Percentiles rank a stretch among this genome's conserved stretches.
phyloP scores from a whole-genome alignment of 2,888 invertebrate species.

The Cantharis rufa region DNA sequence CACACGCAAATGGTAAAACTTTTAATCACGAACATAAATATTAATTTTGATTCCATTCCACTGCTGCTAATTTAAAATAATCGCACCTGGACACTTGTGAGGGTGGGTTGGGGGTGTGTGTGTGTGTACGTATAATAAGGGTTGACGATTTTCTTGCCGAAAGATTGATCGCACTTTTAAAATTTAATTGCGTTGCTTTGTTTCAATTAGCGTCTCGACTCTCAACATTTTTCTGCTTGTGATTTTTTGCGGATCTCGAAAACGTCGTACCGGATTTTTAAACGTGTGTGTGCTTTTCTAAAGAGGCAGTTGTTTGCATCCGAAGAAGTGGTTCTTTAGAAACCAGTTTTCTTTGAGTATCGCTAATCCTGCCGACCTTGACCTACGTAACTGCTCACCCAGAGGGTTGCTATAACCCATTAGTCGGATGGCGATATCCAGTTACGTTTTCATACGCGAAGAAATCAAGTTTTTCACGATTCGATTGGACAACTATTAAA shows the following conservation, averaged over 20 bases:
- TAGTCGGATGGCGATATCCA: conserved; percentile 5
- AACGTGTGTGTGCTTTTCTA: neutral
- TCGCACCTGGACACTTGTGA: neutral
- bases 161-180: neutral
- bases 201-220: neutral
- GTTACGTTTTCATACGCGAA: neutral
- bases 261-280: neutral
- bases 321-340: neutral
- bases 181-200: neutral
- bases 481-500: neutral
- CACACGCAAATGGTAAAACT: conserved; percentile 8
- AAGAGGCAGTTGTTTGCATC: neutral
- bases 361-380: conserved; percentile 22
- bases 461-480: neutral
- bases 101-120: too few species aligned
- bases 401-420: conserved; percentile 5
- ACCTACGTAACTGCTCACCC: conserved; percentile 19
- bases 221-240: neutral
- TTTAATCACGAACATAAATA: neutral
- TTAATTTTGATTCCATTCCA: neutral
- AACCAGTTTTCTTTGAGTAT: conserved; percentile 4
- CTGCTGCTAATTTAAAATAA: neutral
- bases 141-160: neutral
- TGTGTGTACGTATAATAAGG: neutral
- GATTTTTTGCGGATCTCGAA: neutral